Base-by-base conservation (phyloP, 2,797 vertebrate species). In the Sphaeramia orbicularis region DNA sequence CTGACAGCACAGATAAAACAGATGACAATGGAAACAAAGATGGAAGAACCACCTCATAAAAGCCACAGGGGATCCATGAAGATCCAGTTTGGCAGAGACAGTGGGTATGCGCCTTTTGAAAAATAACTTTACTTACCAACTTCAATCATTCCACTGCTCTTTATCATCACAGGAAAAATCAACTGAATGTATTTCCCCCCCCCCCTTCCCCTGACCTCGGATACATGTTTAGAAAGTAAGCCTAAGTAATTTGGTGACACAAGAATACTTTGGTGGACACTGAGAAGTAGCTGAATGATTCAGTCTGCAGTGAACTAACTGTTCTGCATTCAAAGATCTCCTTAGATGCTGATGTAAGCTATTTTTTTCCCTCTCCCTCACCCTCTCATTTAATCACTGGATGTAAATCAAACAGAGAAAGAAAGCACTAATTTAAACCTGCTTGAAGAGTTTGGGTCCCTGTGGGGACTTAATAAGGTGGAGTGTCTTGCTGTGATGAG, bases 351-450 rank as follows among this genome's bases (percentile, higher is more conserved):
- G 83, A 82, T 77, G 70, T 75, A 75, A 87, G 85, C 86, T 53
- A 74, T 73, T 77, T 80, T 57, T 2, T 10, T 1, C 59, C 47
- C 56, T 30, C 51, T 50, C 8, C 0, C 35, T 40, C 21, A 4
- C 45, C 44, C 55, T 67, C 65, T 24, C 9, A 42, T 83, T 89
- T 85, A 89, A 87, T 88, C 78, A 87, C 76, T 51, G 73, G 65
- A 73, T 84, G 72, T 83, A 91, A 89, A 90, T 90, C 86, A 86
- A 86, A 84, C 64, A 53, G 71, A 74, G 78, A 82, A 81, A 89
- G 83, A 84, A 88, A 81, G 72, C 74, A 80, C 81, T 84, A 78
- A 87, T 89, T 88, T 85, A 88, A 86, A 85, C 74, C 78, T 77
- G 83, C 86, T 90, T 87, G 78, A 88, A 83, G 75, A 87, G 75